A percentile compares a stretch with the other conserved stretches of the same genome.
These are phyloP conservation scores for Typhlichthys eigenmanni DNA, from an alignment of 2,797 vertebrate species.

Conservation along the genomic window DNA sequence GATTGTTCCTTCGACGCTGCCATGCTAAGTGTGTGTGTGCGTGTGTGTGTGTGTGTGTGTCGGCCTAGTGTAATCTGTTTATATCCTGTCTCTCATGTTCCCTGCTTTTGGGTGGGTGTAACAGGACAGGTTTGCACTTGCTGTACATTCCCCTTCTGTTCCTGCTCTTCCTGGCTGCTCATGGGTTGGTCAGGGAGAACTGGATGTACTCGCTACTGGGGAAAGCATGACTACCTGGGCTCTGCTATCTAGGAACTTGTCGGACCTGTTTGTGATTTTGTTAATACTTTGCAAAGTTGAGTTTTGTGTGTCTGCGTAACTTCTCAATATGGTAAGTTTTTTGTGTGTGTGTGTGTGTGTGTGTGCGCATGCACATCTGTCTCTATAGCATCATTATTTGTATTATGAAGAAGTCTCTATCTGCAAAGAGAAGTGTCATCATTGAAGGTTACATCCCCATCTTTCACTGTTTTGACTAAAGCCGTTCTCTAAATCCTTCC, in stretches of 20 bases:
- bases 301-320: neutral
- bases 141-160: conserved; percentile 19
- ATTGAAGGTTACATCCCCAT: too few species aligned
- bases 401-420: too few species aligned
- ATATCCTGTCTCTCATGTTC: conserved; percentile 36
- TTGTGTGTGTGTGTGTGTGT: neutral
- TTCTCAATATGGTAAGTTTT: neutral
- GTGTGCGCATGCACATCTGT: neutral
- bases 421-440: too few species aligned
- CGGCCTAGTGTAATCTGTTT: conserved; percentile 33
- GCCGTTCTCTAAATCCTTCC: too few species aligned
- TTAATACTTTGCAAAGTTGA: neutral
- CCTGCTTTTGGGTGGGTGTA: conserved; percentile 32
- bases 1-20: too few species aligned
- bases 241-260: conserved; percentile 12
- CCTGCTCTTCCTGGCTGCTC: conserved; percentile 11
- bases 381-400: too few species aligned
- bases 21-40: neutral
- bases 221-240: conserved; percentile 42
- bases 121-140: conserved; percentile 64
- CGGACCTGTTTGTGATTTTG: neutral
- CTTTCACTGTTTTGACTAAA: too few species aligned
- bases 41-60: conserved; percentile 16
- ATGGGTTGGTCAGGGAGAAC: conserved; percentile 12
- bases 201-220: conserved; percentile 16